Conservation (phyloP, 2,888 invertebrate genomes). For the Hyalella azteca region DNA sequence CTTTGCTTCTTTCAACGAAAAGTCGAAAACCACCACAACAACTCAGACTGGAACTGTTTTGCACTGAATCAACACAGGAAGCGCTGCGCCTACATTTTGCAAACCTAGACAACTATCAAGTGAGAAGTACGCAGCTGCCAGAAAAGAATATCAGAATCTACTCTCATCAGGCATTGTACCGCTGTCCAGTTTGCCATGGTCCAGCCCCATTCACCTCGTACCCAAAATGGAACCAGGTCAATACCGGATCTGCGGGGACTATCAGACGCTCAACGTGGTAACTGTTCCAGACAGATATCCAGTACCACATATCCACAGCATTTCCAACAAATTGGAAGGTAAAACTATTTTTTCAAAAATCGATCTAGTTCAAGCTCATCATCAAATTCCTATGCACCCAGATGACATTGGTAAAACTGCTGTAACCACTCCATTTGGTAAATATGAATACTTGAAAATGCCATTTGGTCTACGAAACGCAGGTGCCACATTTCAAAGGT, state of each 20-base stretch:
- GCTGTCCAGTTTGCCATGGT: conserved; percentile 63
- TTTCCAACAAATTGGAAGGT: conserved; percentile 53
- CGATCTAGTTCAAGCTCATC: conserved; percentile 62
- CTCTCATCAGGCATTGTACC: conserved; percentile 63
- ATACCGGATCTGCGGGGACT: conserved; percentile 44
- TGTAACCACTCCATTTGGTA: conserved; percentile 62
- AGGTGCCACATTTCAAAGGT: conserved; percentile 49
- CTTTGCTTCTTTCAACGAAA: too few relatives aligned
- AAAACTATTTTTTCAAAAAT: conserved; percentile 52
- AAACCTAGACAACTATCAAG: too few relatives aligned
- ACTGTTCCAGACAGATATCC: conserved; percentile 63
- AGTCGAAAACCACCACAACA: too few relatives aligned
- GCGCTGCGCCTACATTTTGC: too few relatives aligned
- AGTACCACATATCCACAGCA: conserved; percentile 62
- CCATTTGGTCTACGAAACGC: conserved; percentile 63
- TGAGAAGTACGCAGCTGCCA: too few relatives aligned
- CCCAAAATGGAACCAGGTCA: conserved; percentile 59
- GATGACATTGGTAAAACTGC: conserved; percentile 63
- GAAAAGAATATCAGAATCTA: conserved; percentile 61
- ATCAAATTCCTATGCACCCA: conserved; percentile 62
- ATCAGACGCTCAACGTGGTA: conserved; percentile 61
- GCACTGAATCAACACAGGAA: too few relatives aligned
- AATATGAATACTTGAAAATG: conserved; percentile 62
- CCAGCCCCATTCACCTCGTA: conserved; percentile 62
- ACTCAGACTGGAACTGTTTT: too few relatives aligned